Evolutionary conservation across 2,113 vertebrate species (phyloP).

Genomic region (Toxostoma redivivum): DNA sequence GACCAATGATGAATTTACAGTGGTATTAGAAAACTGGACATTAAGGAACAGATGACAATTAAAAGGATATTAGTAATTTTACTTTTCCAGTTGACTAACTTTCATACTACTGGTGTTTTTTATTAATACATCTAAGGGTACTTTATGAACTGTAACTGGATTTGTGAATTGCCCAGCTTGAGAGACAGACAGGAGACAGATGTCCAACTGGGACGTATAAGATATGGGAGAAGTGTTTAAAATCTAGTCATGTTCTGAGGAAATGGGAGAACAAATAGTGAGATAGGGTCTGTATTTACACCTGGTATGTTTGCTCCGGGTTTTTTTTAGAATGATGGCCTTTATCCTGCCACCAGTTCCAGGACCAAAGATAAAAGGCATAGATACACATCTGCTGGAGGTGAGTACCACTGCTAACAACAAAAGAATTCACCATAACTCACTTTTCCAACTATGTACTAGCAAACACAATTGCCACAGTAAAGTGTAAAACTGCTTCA

Average conservation of each 20-base stretch:
- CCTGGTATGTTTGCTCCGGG: not conserved
- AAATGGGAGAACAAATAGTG: not conserved
- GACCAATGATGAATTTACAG: not conserved
- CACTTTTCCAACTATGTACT: not conserved
- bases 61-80: not conserved
- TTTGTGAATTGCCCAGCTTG: not conserved
- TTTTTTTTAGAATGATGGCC: constrained; percentile 79
- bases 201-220: not conserved
- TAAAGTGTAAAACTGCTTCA: not conserved
- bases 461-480: not conserved
- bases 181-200: not conserved
- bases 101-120: not conserved
- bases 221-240: not conserved
- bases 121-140: not conserved
- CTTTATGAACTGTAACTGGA: not conserved
- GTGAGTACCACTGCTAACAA: constrained; percentile 61
- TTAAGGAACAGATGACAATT: not conserved
- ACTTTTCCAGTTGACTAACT: not conserved
- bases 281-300: not conserved
- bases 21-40: not conserved
- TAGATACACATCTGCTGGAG: constrained; percentile 89
- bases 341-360: constrained; percentile 90
- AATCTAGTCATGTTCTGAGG: not conserved
- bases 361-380: constrained; percentile 94
- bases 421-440: not conserved